These are phyloP conservation scores for Epinotia nisella DNA, from an alignment of 2,888 invertebrate species.

Conservation along the genomic window DNA sequence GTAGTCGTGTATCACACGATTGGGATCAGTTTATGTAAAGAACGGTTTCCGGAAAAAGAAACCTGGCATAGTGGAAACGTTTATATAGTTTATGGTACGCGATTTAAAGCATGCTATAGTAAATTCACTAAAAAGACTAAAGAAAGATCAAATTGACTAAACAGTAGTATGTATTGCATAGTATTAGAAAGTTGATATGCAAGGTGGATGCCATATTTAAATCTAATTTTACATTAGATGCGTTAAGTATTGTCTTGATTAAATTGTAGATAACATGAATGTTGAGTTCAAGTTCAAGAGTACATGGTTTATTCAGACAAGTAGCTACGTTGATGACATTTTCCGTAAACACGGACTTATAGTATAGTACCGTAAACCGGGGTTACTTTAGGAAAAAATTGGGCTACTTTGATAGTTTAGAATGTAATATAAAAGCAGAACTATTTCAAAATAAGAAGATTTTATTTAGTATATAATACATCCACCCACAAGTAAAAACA, in stretches of 20 bases:
- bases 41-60: background rate
- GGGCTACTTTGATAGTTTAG: too few relatives aligned
- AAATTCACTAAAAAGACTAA: slow-evolving; percentile 12
- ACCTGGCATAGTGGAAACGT: background rate
- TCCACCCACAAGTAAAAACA: too few relatives aligned
- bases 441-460: too few relatives aligned
- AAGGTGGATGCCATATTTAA: slow-evolving; percentile 6
- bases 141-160: background rate
- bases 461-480: too few relatives aligned
- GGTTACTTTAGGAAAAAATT: too few relatives aligned
- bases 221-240: slow-evolving; percentile 3
- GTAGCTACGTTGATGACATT: background rate
- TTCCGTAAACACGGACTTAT: background rate
- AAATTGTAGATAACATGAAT: background rate
- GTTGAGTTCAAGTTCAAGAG: background rate
- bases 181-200: background rate
- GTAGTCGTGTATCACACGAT: background rate
- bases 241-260: slow-evolving; percentile 12
- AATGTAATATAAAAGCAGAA: too few relatives aligned
- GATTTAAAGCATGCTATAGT: background rate
- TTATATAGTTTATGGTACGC: slow-evolving; percentile 10
- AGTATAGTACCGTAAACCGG: too few relatives aligned
- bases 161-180: background rate
- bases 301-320: background rate
- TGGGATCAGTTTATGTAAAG: slow-evolving; percentile 8